Conservation (phyloP, 1,140 invertebrate genomes). For the Hyphantria cunea region DNA sequence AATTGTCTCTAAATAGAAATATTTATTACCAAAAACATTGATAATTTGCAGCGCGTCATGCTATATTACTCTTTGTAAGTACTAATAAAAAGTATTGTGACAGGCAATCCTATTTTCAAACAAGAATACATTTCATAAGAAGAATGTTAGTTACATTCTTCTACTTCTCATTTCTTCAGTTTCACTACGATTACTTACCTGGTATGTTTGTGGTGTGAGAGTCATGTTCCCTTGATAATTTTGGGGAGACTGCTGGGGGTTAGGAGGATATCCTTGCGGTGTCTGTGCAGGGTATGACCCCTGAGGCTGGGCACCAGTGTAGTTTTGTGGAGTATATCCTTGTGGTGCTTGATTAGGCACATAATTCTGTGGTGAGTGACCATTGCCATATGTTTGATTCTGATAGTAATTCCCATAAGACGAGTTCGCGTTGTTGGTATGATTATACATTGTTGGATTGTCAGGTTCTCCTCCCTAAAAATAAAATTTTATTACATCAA, state of each 20-base stretch:
- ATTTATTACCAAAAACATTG: too few relatives aligned
- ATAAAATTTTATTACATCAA: background rate
- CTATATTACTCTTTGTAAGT: too few relatives aligned
- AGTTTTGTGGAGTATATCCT: constrained; percentile 72
- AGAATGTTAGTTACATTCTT: too few relatives aligned
- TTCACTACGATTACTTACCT: constrained; percentile 44
- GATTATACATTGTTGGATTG: constrained; percentile 73
- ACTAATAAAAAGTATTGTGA: too few relatives aligned
- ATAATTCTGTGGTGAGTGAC: constrained; percentile 74
- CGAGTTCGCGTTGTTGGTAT: constrained; percentile 64
- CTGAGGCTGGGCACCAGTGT: constrained; percentile 69
- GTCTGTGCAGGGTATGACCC: constrained; percentile 56
- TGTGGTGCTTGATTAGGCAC: constrained; percentile 70
- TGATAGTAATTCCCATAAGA: constrained; percentile 85
- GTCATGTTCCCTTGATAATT: constrained; percentile 69
- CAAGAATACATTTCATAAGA: too few relatives aligned
- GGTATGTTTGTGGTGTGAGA: constrained; percentile 64
- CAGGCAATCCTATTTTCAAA: too few relatives aligned
- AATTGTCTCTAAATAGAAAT: too few relatives aligned
- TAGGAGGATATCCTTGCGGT: constrained; percentile 60
- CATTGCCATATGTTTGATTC: constrained; percentile 80
- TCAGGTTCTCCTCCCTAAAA: constrained; percentile 73
- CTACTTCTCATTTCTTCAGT: too few relatives aligned
- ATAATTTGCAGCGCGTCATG: too few relatives aligned
- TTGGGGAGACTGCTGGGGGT: constrained; percentile 71